Evolutionary conservation across 2,113 vertebrate genomes (phyloP), one percentile per base, ranked within the genome.

Genomic region (Willisornis vidua): DNA sequence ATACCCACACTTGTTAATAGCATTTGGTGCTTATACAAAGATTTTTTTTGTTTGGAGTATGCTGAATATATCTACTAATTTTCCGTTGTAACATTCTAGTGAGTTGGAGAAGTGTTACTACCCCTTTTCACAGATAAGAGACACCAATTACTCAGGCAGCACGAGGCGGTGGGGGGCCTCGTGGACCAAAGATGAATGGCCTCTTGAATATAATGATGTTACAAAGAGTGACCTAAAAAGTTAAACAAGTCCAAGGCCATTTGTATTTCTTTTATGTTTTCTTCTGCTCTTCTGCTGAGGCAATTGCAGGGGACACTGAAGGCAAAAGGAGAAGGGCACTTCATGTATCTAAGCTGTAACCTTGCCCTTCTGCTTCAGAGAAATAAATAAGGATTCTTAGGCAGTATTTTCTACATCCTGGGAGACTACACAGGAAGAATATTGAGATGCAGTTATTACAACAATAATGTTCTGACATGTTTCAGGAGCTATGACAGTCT

Each of bases 161-260:
- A 26, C 0, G 3, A 87, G n/a, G 31, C 4, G 10, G 19, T 0
- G 0, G 18, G 16, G 8, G 39, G 1, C 10, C 73, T 65, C 0
- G 0, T 52, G 48, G 43, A 23, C 35, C 51, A 67, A 90, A 85
- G 87, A 58, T 39, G 37, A 49, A 67, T 45, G 26, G 4, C 55
- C 16, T 39, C 43, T 61, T 35, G 19, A 57, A 65, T 66, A 41
- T 35, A 85, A 76, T 17, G 35, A 22, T 46, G 41, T 39, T 37
- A 82, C 62, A 58, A 82, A 75, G 31, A 57, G 24, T 16, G 55
- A 65, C 35, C 49, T 16, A 2, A 73, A 54, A 49, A 76, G 45
- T 49, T 71, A 71, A 86, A 88, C 17, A 71, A 71, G 39, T 80
- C 37, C 75, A 67, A 91, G 67, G 43, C 15, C 51, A 59, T 63